Base-by-base conservation (phyloP, 2,888 invertebrate genomes). In the Tipula lateralis region DNA sequence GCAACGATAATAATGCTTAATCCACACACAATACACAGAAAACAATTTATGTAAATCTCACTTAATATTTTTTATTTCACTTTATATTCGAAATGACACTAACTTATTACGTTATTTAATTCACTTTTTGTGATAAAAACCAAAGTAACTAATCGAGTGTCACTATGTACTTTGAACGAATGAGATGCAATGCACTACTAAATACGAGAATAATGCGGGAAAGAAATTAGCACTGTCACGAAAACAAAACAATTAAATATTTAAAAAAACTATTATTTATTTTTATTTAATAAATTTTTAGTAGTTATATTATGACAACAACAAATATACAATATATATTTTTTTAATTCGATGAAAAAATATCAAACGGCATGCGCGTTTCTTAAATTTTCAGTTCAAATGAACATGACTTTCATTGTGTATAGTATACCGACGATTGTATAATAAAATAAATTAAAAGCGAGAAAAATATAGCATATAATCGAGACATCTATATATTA, bases 331-430 rank as follows among this genome's bases (percentile, higher is more conserved):
- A 19, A 24, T 24, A 66, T 66, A 66, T 44, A 4, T 12, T 66
- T 66, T 66, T 66, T 24, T n/a, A 66, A 66, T 66, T 66, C 66
- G 66, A 66, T 3, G 66, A 66, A 66, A 66, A 66, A 66, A 24
- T 66, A 66, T 66, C 66, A 66, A 66, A 66, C 66, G 66, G 24
- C 66, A 66, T 66, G 66, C 66, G 66, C 66, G 66, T 66, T 66
- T 66, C 66, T 66, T 66, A 66, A 66, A 66, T 66, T 66, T 66
- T 66, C 66, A 24, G 66, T 66, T 66, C 24, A 66, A 66, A 66
- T 66, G 66, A 66, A 66, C 13, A 66, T 66, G 66, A 66, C 66
- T 66, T 66, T 66, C 66, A 66, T 66, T 66, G 66, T 66, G 66
- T 66, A 24, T 66, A 66, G 12, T 66, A 9, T 7, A 24, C 19